Percentiles rank a stretch among this genome's conserved stretches.
phyloP scores from a whole-genome alignment of 2,797 vertebrate species.

The Pangasius krempfi region DNA sequence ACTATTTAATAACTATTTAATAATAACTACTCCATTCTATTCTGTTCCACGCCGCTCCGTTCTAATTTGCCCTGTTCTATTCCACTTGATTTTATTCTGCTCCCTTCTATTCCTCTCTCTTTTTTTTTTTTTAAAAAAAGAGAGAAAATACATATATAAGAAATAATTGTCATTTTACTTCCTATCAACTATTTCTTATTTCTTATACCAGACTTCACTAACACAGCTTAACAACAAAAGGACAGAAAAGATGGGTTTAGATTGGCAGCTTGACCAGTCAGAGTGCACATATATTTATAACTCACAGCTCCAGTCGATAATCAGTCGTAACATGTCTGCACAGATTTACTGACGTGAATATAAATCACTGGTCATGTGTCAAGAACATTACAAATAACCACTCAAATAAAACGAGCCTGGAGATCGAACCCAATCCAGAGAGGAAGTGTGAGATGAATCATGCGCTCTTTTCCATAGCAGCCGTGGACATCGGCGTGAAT shows the following conservation, averaged over 20 bases:
- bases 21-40: neutral
- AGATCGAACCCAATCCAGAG: neutral
- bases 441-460: constrained; percentile 15
- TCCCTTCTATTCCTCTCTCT: neutral
- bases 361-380: neutral
- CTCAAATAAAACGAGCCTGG: neutral
- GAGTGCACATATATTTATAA: neutral
- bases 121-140: neutral
- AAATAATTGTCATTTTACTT: neutral
- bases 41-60: neutral
- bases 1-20: too few species aligned
- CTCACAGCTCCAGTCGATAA: neutral
- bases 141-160: neutral
- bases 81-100: neutral
- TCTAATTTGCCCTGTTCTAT: too few species aligned
- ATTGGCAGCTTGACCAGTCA: neutral
- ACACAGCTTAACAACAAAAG: neutral
- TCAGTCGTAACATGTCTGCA: neutral
- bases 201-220: neutral
- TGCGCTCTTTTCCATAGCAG: neutral
- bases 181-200: neutral
- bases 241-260: neutral
- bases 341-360: neutral
- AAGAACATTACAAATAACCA: neutral
- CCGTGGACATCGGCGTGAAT: neutral